Base-by-base conservation (phyloP, 2,113 vertebrate genomes). In the Dicaeum eximium region DNA sequence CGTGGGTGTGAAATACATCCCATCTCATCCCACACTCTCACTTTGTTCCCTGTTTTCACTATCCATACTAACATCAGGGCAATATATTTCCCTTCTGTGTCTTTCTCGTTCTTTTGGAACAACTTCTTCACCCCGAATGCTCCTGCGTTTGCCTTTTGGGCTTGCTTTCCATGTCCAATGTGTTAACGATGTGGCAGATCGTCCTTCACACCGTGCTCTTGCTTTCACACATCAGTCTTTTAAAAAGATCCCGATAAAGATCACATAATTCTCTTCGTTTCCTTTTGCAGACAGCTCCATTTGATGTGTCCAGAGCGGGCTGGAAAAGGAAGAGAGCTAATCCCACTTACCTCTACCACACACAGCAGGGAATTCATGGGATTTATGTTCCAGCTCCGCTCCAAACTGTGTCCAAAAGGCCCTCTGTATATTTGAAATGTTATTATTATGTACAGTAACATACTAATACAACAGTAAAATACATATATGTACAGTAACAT, bases 241-340 rank as follows among this genome's bases (percentile, higher is more conserved):
- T 33, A 70, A 91, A 75, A 69, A 61, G 61, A 69, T 47, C 85
- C 65, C 0, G 8, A 82, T 73, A 77, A 90, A 92, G 74, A 77
- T 89, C 95, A 66, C 62, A 3, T 50, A 77, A 91, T 82, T 79
- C 81, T 40, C 73, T 21, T 84, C 3, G 0, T 37, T 92, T 90
- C 74, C 84, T 58, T 27, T 30, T n/a, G 51, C 7, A 94, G 94
- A 42, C 72, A 74, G 72, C 35, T 86, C 80, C 54, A 47, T 57
- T 45, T 47, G 71, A 58, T 40, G 44, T 14, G 48, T 65, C 84
- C 90, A 72, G 57, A 89, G 80, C 4, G 2, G 61, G 45, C 84
- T 62, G 94, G 18, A 92, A 92, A 86, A 80, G 94, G 88, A 95
- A 91, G 58, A 71, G 27, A 64, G 15, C 35, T 88, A 80, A 95